Percentiles rank a stretch among this genome's conserved stretches.
Conservation (phyloP, 1,140 invertebrate genomes). For the Proales similis region DNA sequence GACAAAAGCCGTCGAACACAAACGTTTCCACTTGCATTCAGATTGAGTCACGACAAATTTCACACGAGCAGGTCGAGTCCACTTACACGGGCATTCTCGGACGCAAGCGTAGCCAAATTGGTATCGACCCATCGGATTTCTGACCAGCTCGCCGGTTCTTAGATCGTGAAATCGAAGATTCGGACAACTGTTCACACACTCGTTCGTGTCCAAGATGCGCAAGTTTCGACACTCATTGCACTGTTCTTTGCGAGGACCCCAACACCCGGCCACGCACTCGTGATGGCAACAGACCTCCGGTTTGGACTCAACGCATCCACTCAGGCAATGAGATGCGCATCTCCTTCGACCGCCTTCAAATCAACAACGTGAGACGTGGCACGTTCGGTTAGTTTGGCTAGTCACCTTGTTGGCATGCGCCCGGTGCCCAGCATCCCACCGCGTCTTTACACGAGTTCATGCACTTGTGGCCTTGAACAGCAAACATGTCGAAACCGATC, state of each 20-base stretch:
- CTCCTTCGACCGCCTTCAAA: neutral
- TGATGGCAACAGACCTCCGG: conserved; percentile 12
- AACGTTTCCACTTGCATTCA: conserved; percentile 1
- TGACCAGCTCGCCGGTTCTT: conserved; percentile 9
- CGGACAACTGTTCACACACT: conserved; percentile 34
- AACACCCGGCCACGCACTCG: conserved; percentile 12
- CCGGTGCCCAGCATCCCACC: conserved; percentile 18
- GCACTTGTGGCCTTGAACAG: too few species aligned
- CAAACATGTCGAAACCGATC: too few species aligned
- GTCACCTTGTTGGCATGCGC: conserved; percentile 24
- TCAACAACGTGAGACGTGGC: neutral
- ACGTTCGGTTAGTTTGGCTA: too few species aligned
- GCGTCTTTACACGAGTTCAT: too few species aligned
- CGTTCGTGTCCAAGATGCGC: conserved; percentile 14
- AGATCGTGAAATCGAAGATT: conserved; percentile 16
- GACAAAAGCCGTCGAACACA: conserved; percentile 21
- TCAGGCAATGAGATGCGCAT: neutral
- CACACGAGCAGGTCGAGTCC: too few species aligned
- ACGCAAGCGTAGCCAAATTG: conserved; percentile 29
- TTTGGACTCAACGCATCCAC: neutral
- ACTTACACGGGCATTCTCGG: conserved; percentile 18
- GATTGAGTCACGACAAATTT: too few species aligned
- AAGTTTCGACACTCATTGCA: conserved; percentile 27
- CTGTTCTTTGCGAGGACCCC: conserved; percentile 12
- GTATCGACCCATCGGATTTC: conserved; percentile 20